Percentiles rank a stretch among this genome's conserved stretches.
phyloP scores from a whole-genome alignment of 2,797 vertebrate genomes.

The Anas capensis region DNA sequence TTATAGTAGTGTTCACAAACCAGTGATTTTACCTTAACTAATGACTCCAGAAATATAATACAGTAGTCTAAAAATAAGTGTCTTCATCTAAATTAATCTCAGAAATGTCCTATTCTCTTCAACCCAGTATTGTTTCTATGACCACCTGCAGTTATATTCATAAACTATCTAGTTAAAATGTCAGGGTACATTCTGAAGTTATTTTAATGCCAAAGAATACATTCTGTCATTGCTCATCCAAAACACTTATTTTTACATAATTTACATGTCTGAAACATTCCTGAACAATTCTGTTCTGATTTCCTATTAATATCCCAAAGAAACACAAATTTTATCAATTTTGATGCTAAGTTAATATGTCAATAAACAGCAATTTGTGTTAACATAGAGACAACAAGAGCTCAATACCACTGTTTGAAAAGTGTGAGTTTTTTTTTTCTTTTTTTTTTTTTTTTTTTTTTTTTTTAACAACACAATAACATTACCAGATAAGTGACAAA shows the following conservation, averaged over 20 bases:
- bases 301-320: background rate
- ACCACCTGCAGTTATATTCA: background rate
- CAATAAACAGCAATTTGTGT: background rate
- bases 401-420: background rate
- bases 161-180: conserved; percentile 21
- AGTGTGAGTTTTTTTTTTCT: background rate
- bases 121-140: conserved; percentile 33
- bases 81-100: conserved; percentile 13
- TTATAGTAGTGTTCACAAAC: background rate
- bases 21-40: background rate
- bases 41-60: background rate
- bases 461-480: too few species aligned
- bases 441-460: background rate
- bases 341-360: background rate
- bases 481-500: too few species aligned
- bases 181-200: conserved; percentile 11
- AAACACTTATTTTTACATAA: background rate
- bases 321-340: background rate
- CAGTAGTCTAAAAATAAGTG: conserved; percentile 8
- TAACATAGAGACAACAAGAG: background rate
- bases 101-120: background rate
- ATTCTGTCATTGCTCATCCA: conserved; percentile 12
- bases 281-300: background rate
- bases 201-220: conserved; percentile 11
- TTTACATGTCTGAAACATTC: background rate